These are phyloP conservation scores for Eupithecia abbreviata DNA, from an alignment of 2,888 invertebrate species.

Conservation along the genomic window DNA sequence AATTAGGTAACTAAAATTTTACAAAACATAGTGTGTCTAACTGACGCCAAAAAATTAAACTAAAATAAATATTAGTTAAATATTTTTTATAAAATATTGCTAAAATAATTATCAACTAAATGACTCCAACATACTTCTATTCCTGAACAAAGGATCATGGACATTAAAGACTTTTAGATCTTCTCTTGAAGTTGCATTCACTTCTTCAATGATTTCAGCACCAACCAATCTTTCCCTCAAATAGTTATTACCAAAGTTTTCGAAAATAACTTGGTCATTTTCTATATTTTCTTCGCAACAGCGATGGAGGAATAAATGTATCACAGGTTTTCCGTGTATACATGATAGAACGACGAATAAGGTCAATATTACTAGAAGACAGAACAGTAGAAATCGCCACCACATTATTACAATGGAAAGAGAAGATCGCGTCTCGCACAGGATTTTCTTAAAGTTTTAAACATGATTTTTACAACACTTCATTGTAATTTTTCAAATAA, in stretches of 20 bases:
- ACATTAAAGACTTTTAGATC: constrained; percentile 46
- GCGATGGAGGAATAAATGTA: constrained; percentile 66
- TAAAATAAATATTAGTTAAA: no score
- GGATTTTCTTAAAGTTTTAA: not conserved
- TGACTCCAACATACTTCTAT: constrained; percentile 16
- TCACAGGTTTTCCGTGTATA: constrained; percentile 68
- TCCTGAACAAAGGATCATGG: constrained; percentile 48
- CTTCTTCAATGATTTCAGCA: constrained; percentile 52
- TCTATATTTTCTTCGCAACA: constrained; percentile 73
- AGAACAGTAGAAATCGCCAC: constrained; percentile 73
- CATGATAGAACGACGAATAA: constrained; percentile 68
- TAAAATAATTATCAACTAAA: constrained; percentile 16
- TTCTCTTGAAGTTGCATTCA: constrained; percentile 49
- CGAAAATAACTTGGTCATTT: constrained; percentile 71
- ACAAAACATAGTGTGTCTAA: no score
- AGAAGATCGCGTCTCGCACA: not conserved
- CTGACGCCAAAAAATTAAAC: no score
- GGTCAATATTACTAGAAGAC: constrained; percentile 66
- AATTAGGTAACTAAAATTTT: no score
- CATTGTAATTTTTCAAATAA: not conserved
- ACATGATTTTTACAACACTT: not conserved
- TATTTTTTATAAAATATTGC: not conserved
- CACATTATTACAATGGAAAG: constrained; percentile 56
- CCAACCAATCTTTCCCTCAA: constrained; percentile 67
- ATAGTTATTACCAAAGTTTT: constrained; percentile 69